These are phyloP conservation scores for Hemicrepidius hirtus DNA, from an alignment of 2,888 invertebrate species.

Conservation along the genomic window DNA sequence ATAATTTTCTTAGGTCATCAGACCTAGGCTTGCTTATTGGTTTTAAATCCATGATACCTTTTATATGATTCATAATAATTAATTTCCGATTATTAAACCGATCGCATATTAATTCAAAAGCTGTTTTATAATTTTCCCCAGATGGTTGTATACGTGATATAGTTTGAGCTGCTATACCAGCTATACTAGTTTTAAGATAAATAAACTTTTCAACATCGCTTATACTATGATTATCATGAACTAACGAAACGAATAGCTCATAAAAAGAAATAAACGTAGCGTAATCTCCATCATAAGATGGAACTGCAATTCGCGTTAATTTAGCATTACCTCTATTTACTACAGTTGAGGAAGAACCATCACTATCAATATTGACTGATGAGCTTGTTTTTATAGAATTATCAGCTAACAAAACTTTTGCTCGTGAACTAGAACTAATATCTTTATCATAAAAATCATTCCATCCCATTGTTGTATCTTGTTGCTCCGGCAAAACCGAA, in stretches of 20 bases:
- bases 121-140: constrained; percentile 14
- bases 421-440: background rate
- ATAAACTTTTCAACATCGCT: background rate
- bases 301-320: constrained; percentile 8
- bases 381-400: background rate
- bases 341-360: background rate
- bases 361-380: background rate
- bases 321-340: constrained; percentile 6
- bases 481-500: background rate
- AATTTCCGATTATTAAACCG: constrained; percentile 21
- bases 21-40: constrained; percentile 1
- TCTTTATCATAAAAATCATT: background rate
- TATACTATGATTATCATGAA: constrained; percentile 8
- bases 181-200: background rate
- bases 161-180: constrained; percentile 17
- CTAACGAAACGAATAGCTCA: background rate
- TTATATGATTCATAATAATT: constrained; percentile 14
- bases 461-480: background rate
- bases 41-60: constrained; percentile 19
- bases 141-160: constrained; percentile 12
- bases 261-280: background rate
- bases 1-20: constrained; percentile 7
- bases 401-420: background rate
- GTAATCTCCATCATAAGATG: background rate
- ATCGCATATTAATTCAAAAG: constrained; percentile 8